These are phyloP conservation scores for Cliona cf. orientalis DNA, from an alignment of 37 sponge, comb jelly and placozoan species.

Conservation along the genomic window DNA sequence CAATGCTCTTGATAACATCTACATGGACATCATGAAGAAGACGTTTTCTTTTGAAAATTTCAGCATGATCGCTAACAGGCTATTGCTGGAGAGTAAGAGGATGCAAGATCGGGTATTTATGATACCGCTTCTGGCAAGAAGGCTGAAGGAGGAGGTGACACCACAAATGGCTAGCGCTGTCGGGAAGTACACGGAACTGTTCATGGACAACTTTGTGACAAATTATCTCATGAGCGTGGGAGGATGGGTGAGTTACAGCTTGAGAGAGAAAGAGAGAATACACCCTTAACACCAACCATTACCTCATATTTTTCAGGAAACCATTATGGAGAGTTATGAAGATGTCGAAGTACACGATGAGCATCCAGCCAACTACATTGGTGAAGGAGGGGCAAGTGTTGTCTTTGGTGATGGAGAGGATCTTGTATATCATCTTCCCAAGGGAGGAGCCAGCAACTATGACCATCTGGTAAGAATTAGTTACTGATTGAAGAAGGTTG, in stretches of 20 bases:
- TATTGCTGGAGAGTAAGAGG: slow-evolving; percentile 5
- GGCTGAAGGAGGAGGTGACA: slow-evolving; percentile 28
- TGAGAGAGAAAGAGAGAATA: background rate
- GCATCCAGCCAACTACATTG: too few relatives aligned
- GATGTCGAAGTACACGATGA: background rate
- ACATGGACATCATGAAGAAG: slow-evolving; percentile 9
- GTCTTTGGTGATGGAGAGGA: too few relatives aligned
- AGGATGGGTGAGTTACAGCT: slow-evolving; percentile 69
- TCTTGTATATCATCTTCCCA: too few relatives aligned
- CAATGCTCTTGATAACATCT: slow-evolving; percentile 34
- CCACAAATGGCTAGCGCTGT: slow-evolving; percentile 18
- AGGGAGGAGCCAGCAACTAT: too few relatives aligned
- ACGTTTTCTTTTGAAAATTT: slow-evolving; percentile 12
- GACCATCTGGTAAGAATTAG: too few relatives aligned
- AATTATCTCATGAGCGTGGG: slow-evolving; percentile 26
- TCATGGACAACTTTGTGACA: slow-evolving; percentile 51
- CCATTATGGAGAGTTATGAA: slow-evolving; percentile 18
- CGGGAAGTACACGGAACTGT: slow-evolving; percentile 2
- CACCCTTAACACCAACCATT: background rate
- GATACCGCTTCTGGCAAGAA: slow-evolving; percentile 17
- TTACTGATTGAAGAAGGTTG: too few relatives aligned
- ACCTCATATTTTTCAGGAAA: background rate
- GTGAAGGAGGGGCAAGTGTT: too few relatives aligned
- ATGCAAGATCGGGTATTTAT: slow-evolving; percentile 37
- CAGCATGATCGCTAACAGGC: background rate